Evolutionary conservation across 2,797 vertebrate genomes (phyloP), one percentile per base, ranked within the genome.

Genomic region (Scyliorhinus canicula): DNA sequence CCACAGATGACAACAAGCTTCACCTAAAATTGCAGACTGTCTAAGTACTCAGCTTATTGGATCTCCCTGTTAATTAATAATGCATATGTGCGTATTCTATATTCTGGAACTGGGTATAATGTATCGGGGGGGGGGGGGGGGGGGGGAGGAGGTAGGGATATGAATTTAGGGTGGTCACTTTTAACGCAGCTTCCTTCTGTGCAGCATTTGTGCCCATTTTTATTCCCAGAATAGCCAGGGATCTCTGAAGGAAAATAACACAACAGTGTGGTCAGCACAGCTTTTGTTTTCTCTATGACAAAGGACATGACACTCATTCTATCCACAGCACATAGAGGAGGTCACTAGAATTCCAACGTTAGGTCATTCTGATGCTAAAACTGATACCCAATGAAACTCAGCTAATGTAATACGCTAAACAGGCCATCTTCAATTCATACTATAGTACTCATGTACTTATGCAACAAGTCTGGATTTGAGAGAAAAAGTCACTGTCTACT

Each of bases 1-100:
- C 65, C 67, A 35, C 71, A 94, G 44, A 94, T 74, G 93, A 94
- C 67, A 94, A 94, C 67, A 52, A 94, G 67, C 93, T 94, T 94
- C 65, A 74, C 2, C 47, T 94, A 94, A 94, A 94, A 50, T 74
- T 50, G 47, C 47, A 74, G 60, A 63, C 8, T 57, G n/a, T 91
- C n/a, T 65, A 91, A 91, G 57, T 63, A 91, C 26, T 44, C 93
- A 94, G 93, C 93, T 74, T 94, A 47, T 94, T 69, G 67, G 47
- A 74, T 71, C 67, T 52, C 52, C 52, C 26, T 50, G 50, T 74
- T 55, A 74, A 94, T 94, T 94, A 94, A 94, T 93, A 35, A 69
- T 74, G 93, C 19, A 74, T 19, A 69, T 52, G 44, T 50, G 28
- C 67, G 52, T 55, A 35, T 52, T n/a, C 31, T 94, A 44, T 47